Base-by-base conservation (phyloP, 2,797 vertebrate species). In the Mareca penelope region DNA sequence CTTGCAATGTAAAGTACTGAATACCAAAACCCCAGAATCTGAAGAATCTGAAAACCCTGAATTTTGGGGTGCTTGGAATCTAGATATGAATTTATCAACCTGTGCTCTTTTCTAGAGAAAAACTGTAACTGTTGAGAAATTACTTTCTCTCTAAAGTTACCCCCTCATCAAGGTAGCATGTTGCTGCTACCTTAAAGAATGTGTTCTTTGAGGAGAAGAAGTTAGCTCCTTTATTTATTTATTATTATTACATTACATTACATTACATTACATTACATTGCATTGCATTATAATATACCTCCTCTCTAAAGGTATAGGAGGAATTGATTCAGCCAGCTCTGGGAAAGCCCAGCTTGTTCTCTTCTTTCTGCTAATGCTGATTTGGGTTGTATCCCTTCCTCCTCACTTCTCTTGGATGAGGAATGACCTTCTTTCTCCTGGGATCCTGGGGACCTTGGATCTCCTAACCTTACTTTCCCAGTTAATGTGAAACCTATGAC, bases 1-100 rank as follows among this genome's bases (percentile, higher is more conserved):
- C 52, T 56, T 67, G 5, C 35, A 46, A 31, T 67, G 21, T 15
- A 69, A 81, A 5, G 8, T 19, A 39, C 31, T 29, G 50, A 89
- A 68, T 40, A 0, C 60, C 77, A 90, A 50, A 40, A 22, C 0
- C 0, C 3, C 5, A 35, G 26, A 80, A 48, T 63, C 22, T n/a
- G n/a, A 83, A 35, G 23, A 80, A 48, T 63, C 22, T n/a, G n/a
- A 83, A 92, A 87, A 4, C 10, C 8, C 28, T 40, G 65, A 65
- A 33, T 60, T 73, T 70, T 50, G 59, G 2, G 12, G 15, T 79
- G 21, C n/a, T 85, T 17, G 10, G 91, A 84, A 64, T 76, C 8
- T 16, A 75, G 10, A 59, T 70, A n/a, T 9, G 1, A 56, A 28
- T 61, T 78, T 57, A 42, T 50, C 37, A 44, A 6, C 40, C 39